These are phyloP conservation scores for Phylloscopus trochiloides DNA, from an alignment of 2,113 vertebrate genomes.

Conservation along the genomic window DNA sequence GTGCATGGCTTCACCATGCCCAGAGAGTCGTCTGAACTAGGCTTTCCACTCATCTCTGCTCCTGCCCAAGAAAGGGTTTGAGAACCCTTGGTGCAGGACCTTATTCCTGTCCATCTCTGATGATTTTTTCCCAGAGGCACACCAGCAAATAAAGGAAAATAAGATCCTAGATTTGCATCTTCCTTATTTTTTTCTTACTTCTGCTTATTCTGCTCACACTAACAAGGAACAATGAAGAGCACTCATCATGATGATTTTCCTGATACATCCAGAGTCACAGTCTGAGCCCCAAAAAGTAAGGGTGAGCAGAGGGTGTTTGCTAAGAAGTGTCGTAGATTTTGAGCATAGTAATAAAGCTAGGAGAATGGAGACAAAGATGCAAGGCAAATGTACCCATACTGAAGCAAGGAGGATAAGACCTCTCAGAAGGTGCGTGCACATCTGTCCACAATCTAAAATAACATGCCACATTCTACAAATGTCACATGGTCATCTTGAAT, in stretches of 20 bases:
- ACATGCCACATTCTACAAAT: background rate
- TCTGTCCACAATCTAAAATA: background rate
- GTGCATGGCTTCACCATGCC: fast-evolving
- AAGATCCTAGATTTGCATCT: background rate
- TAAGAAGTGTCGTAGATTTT: background rate
- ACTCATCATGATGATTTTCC: background rate
- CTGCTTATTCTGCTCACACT: background rate
- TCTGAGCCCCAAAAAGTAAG: background rate
- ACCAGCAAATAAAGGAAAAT: background rate
- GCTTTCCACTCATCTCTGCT: background rate
- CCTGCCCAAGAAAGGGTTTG: background rate
- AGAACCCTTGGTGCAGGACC: background rate
- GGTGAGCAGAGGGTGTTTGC: background rate
- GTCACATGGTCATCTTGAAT: fast-evolving
- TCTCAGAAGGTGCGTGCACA: background rate
- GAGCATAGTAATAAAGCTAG: background rate
- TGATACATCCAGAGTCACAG: fast-evolving
- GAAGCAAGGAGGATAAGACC: background rate
- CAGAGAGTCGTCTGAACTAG: fast-evolving
- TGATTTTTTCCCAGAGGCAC: background rate
- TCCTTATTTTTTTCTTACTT: background rate
- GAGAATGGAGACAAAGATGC: background rate
- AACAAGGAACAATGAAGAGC: background rate
- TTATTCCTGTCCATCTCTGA: background rate
- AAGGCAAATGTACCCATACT: background rate